Conservation (phyloP, 2,888 invertebrate species). For the Cyrtodaria siliqua region DNA sequence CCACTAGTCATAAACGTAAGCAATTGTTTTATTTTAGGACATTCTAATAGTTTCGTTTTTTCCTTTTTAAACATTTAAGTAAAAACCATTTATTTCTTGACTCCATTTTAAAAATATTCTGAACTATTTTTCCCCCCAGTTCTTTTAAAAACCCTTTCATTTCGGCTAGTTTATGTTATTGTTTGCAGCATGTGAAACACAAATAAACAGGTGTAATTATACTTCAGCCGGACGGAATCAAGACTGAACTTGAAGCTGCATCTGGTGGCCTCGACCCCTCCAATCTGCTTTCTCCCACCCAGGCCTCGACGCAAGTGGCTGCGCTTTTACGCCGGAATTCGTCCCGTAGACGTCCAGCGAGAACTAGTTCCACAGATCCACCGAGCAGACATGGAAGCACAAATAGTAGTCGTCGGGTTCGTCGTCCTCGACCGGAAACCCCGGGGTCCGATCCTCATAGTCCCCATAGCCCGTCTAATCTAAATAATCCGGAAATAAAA, state of each 20-base stretch:
- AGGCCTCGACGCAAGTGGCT: slow-evolving; percentile 59
- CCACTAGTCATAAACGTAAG: slow-evolving; percentile 26
- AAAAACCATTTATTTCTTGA: too few relatives aligned
- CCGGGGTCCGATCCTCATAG: slow-evolving; percentile 65
- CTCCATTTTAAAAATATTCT: too few relatives aligned
- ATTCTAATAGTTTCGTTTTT: too few relatives aligned
- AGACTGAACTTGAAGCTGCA: slow-evolving; percentile 37
- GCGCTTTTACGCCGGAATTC: slow-evolving; percentile 56
- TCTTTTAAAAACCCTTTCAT: too few relatives aligned
- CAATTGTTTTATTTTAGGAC: too few relatives aligned
- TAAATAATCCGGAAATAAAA: slow-evolving; percentile 66
- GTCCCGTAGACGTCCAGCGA: slow-evolving; percentile 42
- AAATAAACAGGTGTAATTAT: too few relatives aligned
- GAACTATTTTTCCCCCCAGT: too few relatives aligned
- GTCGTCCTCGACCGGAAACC: slow-evolving; percentile 55
- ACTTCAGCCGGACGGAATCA: slow-evolving; percentile 13
- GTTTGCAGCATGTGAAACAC: too few relatives aligned
- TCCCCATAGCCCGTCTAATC: slow-evolving; percentile 66
- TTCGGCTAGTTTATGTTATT: too few relatives aligned
- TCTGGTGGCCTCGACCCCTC: slow-evolving; percentile 30
- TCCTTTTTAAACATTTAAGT: too few relatives aligned
- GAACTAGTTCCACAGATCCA: slow-evolving; percentile 47
- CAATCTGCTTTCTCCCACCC: slow-evolving; percentile 64
- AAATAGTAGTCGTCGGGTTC: slow-evolving; percentile 48
- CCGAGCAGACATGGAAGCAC: slow-evolving; percentile 45